Evolutionary conservation across 2,888 invertebrate species (phyloP).

Genomic region (Sesia apiformis): DNA sequence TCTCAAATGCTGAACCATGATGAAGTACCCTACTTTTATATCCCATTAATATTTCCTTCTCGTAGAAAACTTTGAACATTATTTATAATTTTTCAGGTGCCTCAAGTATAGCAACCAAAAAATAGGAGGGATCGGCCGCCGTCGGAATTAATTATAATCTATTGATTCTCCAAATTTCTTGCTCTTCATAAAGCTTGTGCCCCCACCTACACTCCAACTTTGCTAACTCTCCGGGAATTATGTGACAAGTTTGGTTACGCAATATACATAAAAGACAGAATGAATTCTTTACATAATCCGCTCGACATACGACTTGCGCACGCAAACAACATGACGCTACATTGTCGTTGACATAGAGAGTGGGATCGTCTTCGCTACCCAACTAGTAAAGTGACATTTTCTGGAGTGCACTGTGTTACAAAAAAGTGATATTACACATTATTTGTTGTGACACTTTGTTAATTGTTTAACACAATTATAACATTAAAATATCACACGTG

Average conservation of each 20-base stretch:
- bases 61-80: slow-evolving; percentile 4
- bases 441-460: too few relatives aligned
- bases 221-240: slow-evolving; percentile 38
- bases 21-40: neutral
- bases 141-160: slow-evolving; percentile 50
- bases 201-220: slow-evolving; percentile 20
- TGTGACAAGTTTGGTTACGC: slow-evolving; percentile 30
- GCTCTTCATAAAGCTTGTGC: slow-evolving; percentile 25
- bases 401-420: too few relatives aligned
- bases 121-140: slow-evolving; percentile 4
- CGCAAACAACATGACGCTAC: too few relatives aligned
- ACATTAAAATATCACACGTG: too few relatives aligned
- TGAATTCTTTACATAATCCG: too few relatives aligned
- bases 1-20: neutral
- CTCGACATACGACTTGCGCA: too few relatives aligned
- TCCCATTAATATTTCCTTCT: slow-evolving; percentile 2
- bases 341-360: too few relatives aligned
- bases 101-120: slow-evolving; percentile 3
- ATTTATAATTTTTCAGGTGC: slow-evolving; percentile 4
- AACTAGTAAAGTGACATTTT: too few relatives aligned
- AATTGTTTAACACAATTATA: too few relatives aligned
- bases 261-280: too few relatives aligned
- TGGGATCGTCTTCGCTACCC: too few relatives aligned
- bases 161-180: slow-evolving; percentile 36
- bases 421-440: too few relatives aligned